A percentile compares a stretch with the other conserved stretches of the same genome.
Evolutionary conservation across 2,888 invertebrate genomes (phyloP).

Genomic region (Rhagonycha fulva): DNA sequence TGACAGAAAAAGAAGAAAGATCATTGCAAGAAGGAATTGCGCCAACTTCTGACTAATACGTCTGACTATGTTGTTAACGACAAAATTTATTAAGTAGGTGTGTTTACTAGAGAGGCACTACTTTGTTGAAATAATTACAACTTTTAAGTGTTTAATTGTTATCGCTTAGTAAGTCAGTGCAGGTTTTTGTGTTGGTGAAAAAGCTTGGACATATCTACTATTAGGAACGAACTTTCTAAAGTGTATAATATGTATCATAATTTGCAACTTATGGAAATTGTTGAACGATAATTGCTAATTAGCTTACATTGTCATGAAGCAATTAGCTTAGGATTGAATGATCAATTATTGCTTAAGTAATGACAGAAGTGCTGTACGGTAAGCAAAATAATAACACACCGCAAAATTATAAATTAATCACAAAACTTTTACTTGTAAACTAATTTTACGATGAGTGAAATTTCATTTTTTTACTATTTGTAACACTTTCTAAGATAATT

Average conservation of each 20-base stretch:
- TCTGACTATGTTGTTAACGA: slow-evolving; percentile 9
- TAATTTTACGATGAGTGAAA: neutral
- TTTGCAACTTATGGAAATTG: neutral
- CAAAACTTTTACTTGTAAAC: neutral
- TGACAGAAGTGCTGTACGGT: neutral
- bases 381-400: neutral
- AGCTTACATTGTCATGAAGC: neutral
- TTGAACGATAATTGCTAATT: neutral
- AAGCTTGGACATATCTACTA: neutral
- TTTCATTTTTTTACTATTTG: neutral
- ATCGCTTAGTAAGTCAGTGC: neutral
- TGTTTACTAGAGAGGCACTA: neutral
- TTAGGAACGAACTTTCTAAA: neutral
- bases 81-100: slow-evolving; percentile 11
- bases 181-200: neutral
- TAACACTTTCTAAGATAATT: neutral
- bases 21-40: neutral
- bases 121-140: neutral
- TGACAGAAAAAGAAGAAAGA: neutral
- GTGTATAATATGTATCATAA: neutral
- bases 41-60: slow-evolving; percentile 8
- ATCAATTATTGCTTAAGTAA: neutral
- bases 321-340: neutral
- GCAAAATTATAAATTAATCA: neutral
- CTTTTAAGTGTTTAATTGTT: neutral